Conservation (phyloP, 2,888 invertebrate species). For the Parnassius mnemosyne region DNA sequence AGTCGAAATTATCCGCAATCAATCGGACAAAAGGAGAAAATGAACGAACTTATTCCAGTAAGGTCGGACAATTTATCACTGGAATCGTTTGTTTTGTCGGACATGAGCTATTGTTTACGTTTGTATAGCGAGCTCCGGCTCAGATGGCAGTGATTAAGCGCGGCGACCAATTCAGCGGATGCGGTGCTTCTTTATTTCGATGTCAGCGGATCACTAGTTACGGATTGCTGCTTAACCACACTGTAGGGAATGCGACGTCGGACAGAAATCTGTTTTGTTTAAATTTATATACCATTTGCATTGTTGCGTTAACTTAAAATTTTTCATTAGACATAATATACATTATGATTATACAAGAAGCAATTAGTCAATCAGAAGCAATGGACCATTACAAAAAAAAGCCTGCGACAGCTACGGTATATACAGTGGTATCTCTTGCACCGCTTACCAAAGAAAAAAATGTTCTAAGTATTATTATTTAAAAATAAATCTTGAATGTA, state of each 20-base stretch:
- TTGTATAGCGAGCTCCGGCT: constrained; percentile 35
- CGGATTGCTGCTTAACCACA: constrained; percentile 13
- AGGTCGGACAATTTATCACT: constrained; percentile 60
- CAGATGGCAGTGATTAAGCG: constrained; percentile 35
- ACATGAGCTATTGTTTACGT: constrained; percentile 51
- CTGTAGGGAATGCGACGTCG: background rate
- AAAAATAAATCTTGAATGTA: too few relatives aligned
- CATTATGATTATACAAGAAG: too few relatives aligned
- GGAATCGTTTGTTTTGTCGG: constrained; percentile 57
- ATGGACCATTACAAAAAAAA: too few relatives aligned
- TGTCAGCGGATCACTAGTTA: constrained; percentile 2
- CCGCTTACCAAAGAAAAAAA: too few relatives aligned
- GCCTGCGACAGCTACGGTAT: too few relatives aligned
- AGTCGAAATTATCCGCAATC: constrained; percentile 68
- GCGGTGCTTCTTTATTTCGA: constrained; percentile 20
- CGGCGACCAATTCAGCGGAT: constrained; percentile 17
- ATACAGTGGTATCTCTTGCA: too few relatives aligned
- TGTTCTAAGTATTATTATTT: too few relatives aligned
- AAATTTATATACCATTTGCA: background rate
- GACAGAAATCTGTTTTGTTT: background rate
- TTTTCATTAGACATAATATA: too few relatives aligned
- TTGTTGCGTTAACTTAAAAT: too few relatives aligned
- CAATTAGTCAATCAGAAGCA: too few relatives aligned
- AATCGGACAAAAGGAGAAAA: constrained; percentile 62
- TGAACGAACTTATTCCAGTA: constrained; percentile 55